A percentile compares a stretch with the other conserved stretches of the same genome.
phyloP scores from a whole-genome alignment of 2,888 invertebrate species.

The Aphodius granarius region DNA sequence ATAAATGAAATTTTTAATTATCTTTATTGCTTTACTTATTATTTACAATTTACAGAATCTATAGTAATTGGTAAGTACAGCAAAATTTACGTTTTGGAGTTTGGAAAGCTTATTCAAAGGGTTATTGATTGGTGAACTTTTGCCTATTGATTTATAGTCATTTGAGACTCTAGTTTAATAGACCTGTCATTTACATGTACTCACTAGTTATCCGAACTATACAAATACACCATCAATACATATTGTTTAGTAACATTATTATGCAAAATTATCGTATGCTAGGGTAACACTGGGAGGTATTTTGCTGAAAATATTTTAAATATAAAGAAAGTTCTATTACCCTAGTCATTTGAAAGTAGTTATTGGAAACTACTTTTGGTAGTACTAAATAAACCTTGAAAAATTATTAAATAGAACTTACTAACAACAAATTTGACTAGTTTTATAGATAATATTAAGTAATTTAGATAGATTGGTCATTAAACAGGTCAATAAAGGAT shows the following conservation, averaged over 20 bases:
- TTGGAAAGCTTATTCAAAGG: not conserved
- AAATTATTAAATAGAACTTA: too few relatives aligned
- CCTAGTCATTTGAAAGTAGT: too few relatives aligned
- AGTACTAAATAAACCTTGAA: too few relatives aligned
- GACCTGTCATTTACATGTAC: not conserved
- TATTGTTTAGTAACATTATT: not conserved
- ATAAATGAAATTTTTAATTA: conserved; percentile 29
- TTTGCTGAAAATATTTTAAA: too few relatives aligned
- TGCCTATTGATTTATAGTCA: not conserved
- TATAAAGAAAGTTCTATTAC: too few relatives aligned
- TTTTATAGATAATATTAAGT: too few relatives aligned
- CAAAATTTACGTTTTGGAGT: not conserved
- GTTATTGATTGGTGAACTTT: not conserved
- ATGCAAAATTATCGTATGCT: too few relatives aligned
- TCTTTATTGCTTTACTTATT: not conserved
- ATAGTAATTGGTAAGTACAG: not conserved
- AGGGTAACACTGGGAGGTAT: too few relatives aligned
- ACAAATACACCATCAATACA: not conserved
- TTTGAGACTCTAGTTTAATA: not conserved
- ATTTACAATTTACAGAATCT: not conserved
- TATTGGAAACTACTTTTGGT: too few relatives aligned
- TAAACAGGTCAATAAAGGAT: too few relatives aligned
- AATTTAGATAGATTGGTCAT: too few relatives aligned
- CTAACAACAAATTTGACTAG: too few relatives aligned
- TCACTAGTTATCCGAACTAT: not conserved